Evolutionary conservation across 2,113 vertebrate species (phyloP), one percentile per base, ranked within the genome.

Genomic region (Misgurnus anguillicaudatus): DNA sequence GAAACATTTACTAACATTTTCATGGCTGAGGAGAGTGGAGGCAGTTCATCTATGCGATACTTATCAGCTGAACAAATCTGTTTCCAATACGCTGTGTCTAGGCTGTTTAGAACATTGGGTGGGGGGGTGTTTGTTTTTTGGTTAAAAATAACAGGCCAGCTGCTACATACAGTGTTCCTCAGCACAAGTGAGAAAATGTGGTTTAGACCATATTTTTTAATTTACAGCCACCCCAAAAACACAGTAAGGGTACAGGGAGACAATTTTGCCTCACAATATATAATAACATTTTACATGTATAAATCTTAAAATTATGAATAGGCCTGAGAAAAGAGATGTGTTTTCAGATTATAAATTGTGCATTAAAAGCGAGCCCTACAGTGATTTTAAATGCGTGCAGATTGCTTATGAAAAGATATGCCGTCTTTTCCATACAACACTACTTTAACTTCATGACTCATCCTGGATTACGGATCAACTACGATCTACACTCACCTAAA

Each of bases 61-160:
- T 61, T 77, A 78, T 82, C 73, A 77, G 67, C 61, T 68, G 57
- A 72, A 84, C 77, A 86, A 82, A 86, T 84, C 71, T 79, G 72
- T 74, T 83, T 84, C 73, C 80, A 82, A 82, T 86, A 77, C 41
- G 41, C 48, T 68, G 39, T 13, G 19, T 77, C 6, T n/a, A 62
- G 61, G 61, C 62, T 76, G 74, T 79, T 81, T 75, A 75, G 57
- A 75, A 48, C 57, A 31, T 31, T 24, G 24, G 53, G 17, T 4
- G 24, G 42, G 75, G 65, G 79, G 79, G 45, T 82, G 72, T 79
- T 83, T 81, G 69, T 63, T 48, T 81, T 64, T 79, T 61, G 39
- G 75, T 72, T 81, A 79, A 83, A 73, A 83, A 85, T 82, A 85
- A 78, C 60, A 64, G 76, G 62, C 53, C 70, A 61, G 76, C 57